Conservation (phyloP, 1,140 invertebrate species). For the Mya arenaria region DNA sequence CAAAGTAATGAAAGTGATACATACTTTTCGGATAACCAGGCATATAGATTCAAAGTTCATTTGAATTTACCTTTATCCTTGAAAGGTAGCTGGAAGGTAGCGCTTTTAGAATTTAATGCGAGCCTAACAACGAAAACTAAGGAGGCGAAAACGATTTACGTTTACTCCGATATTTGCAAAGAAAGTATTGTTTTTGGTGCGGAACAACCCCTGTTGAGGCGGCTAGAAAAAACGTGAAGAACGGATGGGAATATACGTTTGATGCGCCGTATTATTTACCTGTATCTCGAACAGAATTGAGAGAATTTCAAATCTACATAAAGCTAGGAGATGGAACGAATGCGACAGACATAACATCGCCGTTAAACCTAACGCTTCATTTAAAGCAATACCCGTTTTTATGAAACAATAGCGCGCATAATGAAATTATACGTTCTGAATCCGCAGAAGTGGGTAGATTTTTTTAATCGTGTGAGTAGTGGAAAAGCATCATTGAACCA, state of each 20-base stretch:
- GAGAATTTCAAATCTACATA: conserved; percentile 47
- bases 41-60: conserved; percentile 23
- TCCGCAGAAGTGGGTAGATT: conserved; percentile 34
- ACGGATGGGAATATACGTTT: conserved; percentile 24
- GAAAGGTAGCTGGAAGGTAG: background rate
- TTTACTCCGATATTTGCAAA: conserved; percentile 36
- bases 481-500: background rate
- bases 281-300: conserved; percentile 19
- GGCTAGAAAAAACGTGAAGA: conserved; percentile 10
- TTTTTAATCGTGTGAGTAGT: background rate
- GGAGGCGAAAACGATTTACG: background rate
- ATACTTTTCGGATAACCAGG: conserved; percentile 9
- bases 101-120: conserved; percentile 9
- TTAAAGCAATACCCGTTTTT: conserved; percentile 44
- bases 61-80: background rate
- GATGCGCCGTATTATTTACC: conserved; percentile 26
- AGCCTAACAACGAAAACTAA: background rate
- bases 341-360: background rate
- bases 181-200: conserved; percentile 33
- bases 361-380: conserved; percentile 33
- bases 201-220: conserved; percentile 27
- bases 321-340: background rate
- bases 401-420: background rate
- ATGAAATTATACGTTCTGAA: background rate
- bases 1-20: background rate